Evolutionary conservation across 2,888 invertebrate genomes (phyloP), one percentile per base, ranked within the genome.

Genomic region (Caenorhabditis zanzibari): DNA sequence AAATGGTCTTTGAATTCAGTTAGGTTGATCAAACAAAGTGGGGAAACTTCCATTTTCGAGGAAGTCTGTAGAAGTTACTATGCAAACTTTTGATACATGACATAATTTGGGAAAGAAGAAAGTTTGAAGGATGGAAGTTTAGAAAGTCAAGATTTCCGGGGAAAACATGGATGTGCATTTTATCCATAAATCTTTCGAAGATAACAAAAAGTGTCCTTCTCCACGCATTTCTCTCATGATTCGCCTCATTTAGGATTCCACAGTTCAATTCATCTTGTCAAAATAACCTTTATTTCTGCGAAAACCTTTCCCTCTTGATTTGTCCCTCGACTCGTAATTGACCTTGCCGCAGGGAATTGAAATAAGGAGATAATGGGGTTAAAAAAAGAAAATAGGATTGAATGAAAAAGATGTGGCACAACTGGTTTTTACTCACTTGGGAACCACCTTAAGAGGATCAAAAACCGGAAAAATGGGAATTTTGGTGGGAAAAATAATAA

Each of bases 321-420:
- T n/a, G 54, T 61, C 49, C 44, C 56, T 56, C 54, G 49, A 76
- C 68, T 76, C 64, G 76, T 68, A 76, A 76, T 76, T 76, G 76
- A 76, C 76, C 76, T 76, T 76, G 76, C 47, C 64, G 58, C 44
- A 16, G 24, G n/a, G 32, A 66, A 58, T 66, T 35, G 59, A 66
- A 75, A 58, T 75, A 76, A 76, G 68, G 38, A 68, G 76, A 76
- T 76, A 76, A 76, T 76, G 76, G 59, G 76, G 68, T 76, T 76
- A 76, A 68, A 54, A 32, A 54, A 54, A 38, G 38, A 59, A 68
- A 59, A 59, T 66, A 76, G 64, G 76, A 76, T 59, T 66, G 68
- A 38, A 32, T 63, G 59, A 32, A 52, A 14, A 63, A 54, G 26
- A 63, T 61, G 63, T 63, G 47, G 66, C 64, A 66, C 54, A 24